Evolutionary conservation across 2,888 invertebrate species (phyloP).

Genomic region (Magallana nippona): DNA sequence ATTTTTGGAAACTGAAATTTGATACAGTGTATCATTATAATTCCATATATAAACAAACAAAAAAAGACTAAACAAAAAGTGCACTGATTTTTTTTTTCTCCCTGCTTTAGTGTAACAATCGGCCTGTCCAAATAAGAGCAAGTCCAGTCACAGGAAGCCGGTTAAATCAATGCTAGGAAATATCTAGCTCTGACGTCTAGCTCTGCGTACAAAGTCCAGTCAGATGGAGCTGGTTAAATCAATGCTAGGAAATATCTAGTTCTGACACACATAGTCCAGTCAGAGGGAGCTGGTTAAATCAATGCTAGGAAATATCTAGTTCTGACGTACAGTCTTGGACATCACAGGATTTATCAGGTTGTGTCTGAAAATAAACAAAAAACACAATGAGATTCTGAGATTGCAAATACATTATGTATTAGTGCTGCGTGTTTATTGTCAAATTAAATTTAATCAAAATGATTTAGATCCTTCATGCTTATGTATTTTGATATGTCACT

Average conservation of each 20-base stretch:
- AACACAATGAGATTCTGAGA: background rate
- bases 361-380: constrained; percentile 26
- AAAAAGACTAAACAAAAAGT: too few species aligned
- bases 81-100: too few species aligned
- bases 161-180: constrained; percentile 35
- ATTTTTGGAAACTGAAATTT: too few species aligned
- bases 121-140: too few species aligned
- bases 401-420: background rate
- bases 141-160: too few species aligned
- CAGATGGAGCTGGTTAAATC: background rate
- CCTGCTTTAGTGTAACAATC: too few species aligned
- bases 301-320: constrained; percentile 42
- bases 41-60: too few species aligned
- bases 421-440: background rate
- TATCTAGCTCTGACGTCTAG: constrained; percentile 37
- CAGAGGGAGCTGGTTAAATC: background rate
- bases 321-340: constrained; percentile 37
- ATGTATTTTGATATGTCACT: too few species aligned
- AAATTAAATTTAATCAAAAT: background rate
- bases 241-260: constrained; percentile 39
- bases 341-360: constrained; percentile 39
- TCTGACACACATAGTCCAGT: background rate
- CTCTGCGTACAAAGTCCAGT: too few species aligned
- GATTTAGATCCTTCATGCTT: too few species aligned
- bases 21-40: too few species aligned